Evolutionary conservation across 1,140 invertebrate species (phyloP).

Genomic region (Drosophila baimaii): DNA sequence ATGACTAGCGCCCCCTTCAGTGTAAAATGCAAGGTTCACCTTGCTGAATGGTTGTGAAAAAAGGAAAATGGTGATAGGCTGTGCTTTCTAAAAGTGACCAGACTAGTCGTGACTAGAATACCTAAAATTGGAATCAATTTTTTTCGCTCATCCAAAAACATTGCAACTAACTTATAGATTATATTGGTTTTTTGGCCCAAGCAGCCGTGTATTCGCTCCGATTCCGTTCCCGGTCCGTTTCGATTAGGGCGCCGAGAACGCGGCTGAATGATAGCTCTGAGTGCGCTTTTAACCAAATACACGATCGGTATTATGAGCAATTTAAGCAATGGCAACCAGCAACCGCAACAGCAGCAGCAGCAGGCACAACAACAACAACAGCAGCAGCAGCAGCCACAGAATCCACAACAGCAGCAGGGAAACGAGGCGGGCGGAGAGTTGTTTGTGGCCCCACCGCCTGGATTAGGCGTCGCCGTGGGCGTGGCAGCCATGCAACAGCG

Average conservation of each 20-base stretch:
- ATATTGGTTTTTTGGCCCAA: conserved; percentile 17
- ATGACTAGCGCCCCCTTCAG: too few relatives aligned
- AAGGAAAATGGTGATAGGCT: too few relatives aligned
- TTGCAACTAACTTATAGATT: conserved; percentile 13
- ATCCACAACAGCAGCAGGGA: conserved; percentile 29
- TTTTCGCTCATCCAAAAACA: conserved; percentile 3
- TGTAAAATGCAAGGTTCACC: too few relatives aligned
- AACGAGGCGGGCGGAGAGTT: conserved; percentile 42
- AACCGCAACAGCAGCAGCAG: conserved; percentile 49
- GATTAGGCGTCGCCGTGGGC: conserved; percentile 62
- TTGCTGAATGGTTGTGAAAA: too few relatives aligned
- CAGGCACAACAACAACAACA: conserved; percentile 51
- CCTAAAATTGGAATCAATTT: too few relatives aligned
- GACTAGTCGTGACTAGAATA: too few relatives aligned
- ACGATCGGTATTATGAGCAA: conserved; percentile 83
- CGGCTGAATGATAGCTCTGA: conserved; percentile 80
- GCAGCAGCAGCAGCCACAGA: conserved; percentile 38
- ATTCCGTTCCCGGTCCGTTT: conserved; percentile 26
- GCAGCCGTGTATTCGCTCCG: conserved; percentile 9
- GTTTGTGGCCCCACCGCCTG: conserved; percentile 54
- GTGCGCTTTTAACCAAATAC: conserved; percentile 78
- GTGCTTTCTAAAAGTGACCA: too few relatives aligned
- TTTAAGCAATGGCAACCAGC: conserved; percentile 77
- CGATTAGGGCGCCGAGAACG: conserved; percentile 54
- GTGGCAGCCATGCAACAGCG: conserved; percentile 50